Evolutionary conservation across 2,888 invertebrate species (phyloP).

Genomic region (Gasteruption jaculator): DNA sequence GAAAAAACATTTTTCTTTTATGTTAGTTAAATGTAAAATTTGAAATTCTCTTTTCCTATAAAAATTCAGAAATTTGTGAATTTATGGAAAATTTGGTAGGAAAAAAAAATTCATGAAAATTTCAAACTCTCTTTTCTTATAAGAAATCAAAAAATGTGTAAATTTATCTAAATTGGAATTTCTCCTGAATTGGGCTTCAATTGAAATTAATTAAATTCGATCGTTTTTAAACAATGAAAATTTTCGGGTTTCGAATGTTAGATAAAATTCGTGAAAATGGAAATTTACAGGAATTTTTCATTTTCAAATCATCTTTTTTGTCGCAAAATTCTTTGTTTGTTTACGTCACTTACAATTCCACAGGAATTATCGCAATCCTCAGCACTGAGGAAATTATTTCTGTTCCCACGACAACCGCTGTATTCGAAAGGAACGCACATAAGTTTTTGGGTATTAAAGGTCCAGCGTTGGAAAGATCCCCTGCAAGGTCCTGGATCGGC

Average conservation of each 20-base stretch:
- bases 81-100: no score
- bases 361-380: slow-evolving; percentile 75
- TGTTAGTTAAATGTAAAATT: not conserved
- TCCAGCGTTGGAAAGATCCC: slow-evolving; percentile 83
- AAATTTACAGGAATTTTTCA: no score
- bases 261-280: not conserved
- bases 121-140: no score
- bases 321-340: no score
- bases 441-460: slow-evolving; percentile 69
- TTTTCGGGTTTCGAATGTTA: no score
- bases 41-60: not conserved
- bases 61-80: slow-evolving; percentile 1
- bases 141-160: no score
- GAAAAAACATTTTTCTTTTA: not conserved
- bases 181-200: no score
- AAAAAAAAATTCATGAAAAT: no score
- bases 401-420: slow-evolving; percentile 85
- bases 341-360: slow-evolving; percentile 56
- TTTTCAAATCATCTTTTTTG: no score
- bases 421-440: slow-evolving; percentile 85
- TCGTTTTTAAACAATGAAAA: no score
- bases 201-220: no score
- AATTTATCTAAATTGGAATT: no score
- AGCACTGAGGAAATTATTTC: slow-evolving; percentile 83
- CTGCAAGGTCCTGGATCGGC: slow-evolving; percentile 82